Conservation (phyloP, 2,888 invertebrate genomes). For the Brachycybe producta region DNA sequence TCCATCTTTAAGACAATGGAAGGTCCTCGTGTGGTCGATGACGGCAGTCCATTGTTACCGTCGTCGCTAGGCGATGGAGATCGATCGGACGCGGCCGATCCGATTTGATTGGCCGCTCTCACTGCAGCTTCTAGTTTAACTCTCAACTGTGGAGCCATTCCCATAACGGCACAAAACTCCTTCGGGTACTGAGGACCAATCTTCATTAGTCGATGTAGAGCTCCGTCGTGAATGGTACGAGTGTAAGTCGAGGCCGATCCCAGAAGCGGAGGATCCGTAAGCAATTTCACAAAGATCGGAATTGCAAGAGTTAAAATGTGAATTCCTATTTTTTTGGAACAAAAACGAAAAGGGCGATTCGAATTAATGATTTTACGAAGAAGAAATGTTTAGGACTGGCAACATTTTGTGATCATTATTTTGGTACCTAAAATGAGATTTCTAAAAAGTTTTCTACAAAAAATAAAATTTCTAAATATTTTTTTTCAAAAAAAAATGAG, state of each 20-base stretch:
- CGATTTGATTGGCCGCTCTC: conserved; percentile 47
- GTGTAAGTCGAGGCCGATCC: conserved; percentile 48
- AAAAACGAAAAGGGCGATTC: conserved; percentile 15
- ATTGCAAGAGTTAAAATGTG: conserved; percentile 79
- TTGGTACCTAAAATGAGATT: too few relatives aligned
- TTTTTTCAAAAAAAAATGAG: too few relatives aligned
- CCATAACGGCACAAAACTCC: conserved; percentile 85
- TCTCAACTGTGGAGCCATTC: conserved; percentile 63
- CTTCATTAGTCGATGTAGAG: conserved; percentile 75
- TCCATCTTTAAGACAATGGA: conserved; percentile 87
- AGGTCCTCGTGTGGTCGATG: conserved; percentile 34
- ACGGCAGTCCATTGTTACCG: conserved; percentile 20
- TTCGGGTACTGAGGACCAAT: conserved; percentile 86
- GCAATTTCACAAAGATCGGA: conserved; percentile 74
- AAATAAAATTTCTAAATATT: too few relatives aligned
- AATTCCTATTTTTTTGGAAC: conserved; percentile 71
- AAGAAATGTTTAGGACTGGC: too few relatives aligned
- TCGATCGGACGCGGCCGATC: conserved; percentile 18
- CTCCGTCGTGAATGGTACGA: conserved; percentile 68
- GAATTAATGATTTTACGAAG: conserved; percentile 22
- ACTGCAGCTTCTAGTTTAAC: conserved; percentile 74
- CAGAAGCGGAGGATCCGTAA: conserved; percentile 54
- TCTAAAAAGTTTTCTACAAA: too few relatives aligned
- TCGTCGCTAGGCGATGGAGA: conserved; percentile 10
- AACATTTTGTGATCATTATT: too few relatives aligned